Evolutionary conservation across 2,113 vertebrate genomes (phyloP), one percentile per base, ranked within the genome.

Genomic region (Syngnathus floridae): DNA sequence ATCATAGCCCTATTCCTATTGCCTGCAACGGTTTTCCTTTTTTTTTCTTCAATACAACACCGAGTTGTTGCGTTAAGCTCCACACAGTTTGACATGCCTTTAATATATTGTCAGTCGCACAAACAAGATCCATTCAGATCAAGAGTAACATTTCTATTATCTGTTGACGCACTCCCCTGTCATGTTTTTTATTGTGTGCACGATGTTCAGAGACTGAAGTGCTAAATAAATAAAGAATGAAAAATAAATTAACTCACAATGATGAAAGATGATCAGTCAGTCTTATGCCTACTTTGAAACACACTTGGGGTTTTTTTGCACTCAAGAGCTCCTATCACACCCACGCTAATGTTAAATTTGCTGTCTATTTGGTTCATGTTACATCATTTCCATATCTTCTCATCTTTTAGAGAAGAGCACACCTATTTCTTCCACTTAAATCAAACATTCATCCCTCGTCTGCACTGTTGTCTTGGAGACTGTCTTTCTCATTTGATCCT

Each of bases 261-360:
- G 66, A 65, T 43, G 46, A 63, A 70, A 65, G 56, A 38, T 43
- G 41, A 69, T 68, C 55, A 62, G 35, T 70, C 26, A 46, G 40
- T 52, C 69, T 61, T 56, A 52, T 22, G 17, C 66, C 64, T 66
- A n/a, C 52, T 63, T 75, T 73, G 59, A 67, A 71, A 72, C 46
- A 55, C 58, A 65, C 74, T 51, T 57, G 9, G n/a, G n/a, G n/a
- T 74, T 67, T 54, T 31, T 51, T 66, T 37, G 56, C 41, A 35
- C 51, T 58, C 21, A 45, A 62, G 76, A 62, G 70, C 66, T 71
- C 4, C 35, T 36, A 64, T 74, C 61, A 64, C 21, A 17, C 4
- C 26, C 41, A 31, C n/a, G 38, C 49, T 64, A 62, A 66, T 48
- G 17, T 69, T 7, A 67, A 17, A 66, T 36, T 38, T 79, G 52